A percentile compares a stretch with the other conserved stretches of the same genome.
Conservation (phyloP, 2,797 vertebrate genomes). For the Falco biarmicus region DNA sequence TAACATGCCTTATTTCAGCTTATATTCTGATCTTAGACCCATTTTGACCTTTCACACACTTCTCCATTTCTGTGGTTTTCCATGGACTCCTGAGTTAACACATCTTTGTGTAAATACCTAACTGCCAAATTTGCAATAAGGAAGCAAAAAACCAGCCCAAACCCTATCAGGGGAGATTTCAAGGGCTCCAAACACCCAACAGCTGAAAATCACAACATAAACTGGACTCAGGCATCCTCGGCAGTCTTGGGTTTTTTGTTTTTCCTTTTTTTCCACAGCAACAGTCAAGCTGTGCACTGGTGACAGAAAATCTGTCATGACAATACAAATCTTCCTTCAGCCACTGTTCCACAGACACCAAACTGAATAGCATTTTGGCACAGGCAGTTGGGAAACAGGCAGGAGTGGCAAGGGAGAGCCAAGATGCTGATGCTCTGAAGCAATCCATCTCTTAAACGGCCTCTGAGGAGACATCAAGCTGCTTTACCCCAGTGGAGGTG, state of each 20-base stretch:
- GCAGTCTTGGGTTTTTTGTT: not conserved
- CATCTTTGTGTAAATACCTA: not conserved
- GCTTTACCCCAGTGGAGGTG: not conserved
- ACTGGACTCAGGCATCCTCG: not conserved
- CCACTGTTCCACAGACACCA: not conserved
- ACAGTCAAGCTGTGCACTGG: conserved; percentile 1
- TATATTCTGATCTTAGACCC: not conserved
- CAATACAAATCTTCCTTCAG: not conserved
- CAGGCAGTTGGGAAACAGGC: not conserved
- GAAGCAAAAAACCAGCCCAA: not conserved
- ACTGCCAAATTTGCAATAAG: not conserved
- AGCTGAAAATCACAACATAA: not conserved
- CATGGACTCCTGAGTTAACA: not conserved
- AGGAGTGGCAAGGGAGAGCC: not conserved
- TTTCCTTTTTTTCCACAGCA: not conserved
- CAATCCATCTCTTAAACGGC: conserved; percentile 2
- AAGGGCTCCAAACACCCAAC: not conserved
- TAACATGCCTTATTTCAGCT: not conserved
- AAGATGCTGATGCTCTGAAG: conserved; percentile 17
- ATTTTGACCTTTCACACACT: not conserved
- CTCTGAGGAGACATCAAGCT: conserved; percentile 16
- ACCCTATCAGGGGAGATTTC: not conserved
- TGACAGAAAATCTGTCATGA: conserved; percentile 53
- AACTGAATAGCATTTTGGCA: conserved; percentile 21
- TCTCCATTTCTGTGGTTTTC: not conserved